These are phyloP conservation scores for Glyptemys insculpta DNA, from an alignment of 2,797 vertebrate species.

Conservation along the genomic window DNA sequence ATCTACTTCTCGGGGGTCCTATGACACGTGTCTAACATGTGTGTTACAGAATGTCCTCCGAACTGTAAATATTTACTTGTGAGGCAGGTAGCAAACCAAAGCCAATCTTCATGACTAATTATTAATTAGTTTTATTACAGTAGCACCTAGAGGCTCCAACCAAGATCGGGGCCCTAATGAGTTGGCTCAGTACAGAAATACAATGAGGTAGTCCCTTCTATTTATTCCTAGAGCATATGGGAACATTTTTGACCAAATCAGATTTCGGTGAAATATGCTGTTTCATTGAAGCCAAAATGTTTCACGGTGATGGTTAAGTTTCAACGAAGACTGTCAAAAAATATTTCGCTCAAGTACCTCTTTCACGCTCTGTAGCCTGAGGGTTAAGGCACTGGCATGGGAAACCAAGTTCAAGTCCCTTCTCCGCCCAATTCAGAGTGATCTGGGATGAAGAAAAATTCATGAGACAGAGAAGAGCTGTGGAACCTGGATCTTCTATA, in stretches of 20 bases:
- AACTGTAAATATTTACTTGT: background rate
- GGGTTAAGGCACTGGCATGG: background rate
- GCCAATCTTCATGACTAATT: background rate
- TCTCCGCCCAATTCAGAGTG: background rate
- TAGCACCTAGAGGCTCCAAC: background rate
- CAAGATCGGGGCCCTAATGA: background rate
- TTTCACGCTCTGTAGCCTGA: background rate
- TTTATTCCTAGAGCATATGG: slow-evolving; percentile 12
- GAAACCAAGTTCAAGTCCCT: background rate
- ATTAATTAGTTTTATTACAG: background rate
- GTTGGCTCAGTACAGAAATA: background rate
- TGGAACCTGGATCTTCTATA: background rate
- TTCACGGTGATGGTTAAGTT: background rate
- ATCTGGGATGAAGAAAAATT: background rate
- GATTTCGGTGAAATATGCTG: background rate
- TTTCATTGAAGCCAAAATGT: background rate
- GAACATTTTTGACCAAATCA: background rate
- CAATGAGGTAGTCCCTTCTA: background rate
- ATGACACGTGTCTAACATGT: background rate
- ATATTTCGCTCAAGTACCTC: background rate
- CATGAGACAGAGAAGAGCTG: background rate
- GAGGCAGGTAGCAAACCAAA: background rate
- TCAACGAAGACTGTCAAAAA: background rate
- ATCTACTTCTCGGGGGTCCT: background rate
- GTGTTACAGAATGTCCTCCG: background rate